Percentiles rank a stretch among this genome's conserved stretches.
Conservation (phyloP, 1,140 invertebrate genomes). For the Aphaenogaster rudis region DNA sequence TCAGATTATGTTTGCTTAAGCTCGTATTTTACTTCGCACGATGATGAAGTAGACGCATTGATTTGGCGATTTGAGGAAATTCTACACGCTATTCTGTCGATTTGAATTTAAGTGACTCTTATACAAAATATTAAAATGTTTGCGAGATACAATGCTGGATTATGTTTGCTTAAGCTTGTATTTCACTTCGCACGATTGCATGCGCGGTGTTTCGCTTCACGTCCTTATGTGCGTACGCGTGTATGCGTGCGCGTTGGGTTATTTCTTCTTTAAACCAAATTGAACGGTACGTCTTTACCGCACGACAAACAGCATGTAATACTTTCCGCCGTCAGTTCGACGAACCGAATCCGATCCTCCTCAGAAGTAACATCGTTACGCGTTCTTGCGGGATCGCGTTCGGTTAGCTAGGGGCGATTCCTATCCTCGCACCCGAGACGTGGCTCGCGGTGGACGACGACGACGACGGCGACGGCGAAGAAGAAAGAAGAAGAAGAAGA, state of each 20-base stretch:
- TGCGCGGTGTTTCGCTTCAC: background rate
- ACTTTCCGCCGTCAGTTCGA: slow-evolving; percentile 8
- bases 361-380: slow-evolving; percentile 39
- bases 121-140: background rate
- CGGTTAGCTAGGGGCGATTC: slow-evolving; percentile 48
- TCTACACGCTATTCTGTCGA: background rate
- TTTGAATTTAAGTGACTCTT: background rate
- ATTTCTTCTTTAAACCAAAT: slow-evolving; percentile 18
- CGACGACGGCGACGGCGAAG: slow-evolving; percentile 36
- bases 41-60: background rate
- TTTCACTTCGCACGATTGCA: background rate
- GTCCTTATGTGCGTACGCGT: background rate
- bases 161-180: background rate
- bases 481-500: slow-evolving; percentile 57
- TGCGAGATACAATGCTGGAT: background rate
- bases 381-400: slow-evolving; percentile 29
- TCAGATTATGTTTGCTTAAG: too few relatives aligned
- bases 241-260: background rate
- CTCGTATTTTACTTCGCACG: too few relatives aligned
- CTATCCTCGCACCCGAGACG: slow-evolving; percentile 21
- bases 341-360: background rate
- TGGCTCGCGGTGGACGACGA: slow-evolving; percentile 41
- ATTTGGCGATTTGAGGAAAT: background rate
- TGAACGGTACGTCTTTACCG: background rate
- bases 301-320: background rate